Evolutionary conservation across 2,797 vertebrate species (phyloP).

Genomic region (Microhierax caerulescens): DNA sequence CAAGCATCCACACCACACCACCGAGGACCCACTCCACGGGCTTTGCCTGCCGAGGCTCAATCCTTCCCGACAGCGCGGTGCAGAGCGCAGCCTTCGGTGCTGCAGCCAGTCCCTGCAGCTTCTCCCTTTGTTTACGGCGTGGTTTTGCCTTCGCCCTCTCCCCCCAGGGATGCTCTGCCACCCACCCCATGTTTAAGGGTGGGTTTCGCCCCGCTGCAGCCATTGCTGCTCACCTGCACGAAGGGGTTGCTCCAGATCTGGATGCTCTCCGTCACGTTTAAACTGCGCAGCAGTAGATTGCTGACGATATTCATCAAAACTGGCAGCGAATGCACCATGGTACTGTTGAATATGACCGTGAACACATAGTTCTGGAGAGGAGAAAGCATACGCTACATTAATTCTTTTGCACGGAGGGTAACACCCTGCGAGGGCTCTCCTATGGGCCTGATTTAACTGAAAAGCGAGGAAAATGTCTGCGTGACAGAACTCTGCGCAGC

Average conservation of each 20-base stretch:
- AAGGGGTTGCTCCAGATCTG: constrained; percentile 92
- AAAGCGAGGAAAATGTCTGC: background rate
- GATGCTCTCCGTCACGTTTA: constrained; percentile 86
- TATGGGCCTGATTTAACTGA: background rate
- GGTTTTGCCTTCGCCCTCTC: no score
- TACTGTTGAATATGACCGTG: constrained; percentile 87
- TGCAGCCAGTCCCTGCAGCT: background rate
- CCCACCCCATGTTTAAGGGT: accelerated
- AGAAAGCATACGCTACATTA: background rate
- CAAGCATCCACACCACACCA: background rate
- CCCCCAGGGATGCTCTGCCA: background rate
- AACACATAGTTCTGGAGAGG: constrained; percentile 83
- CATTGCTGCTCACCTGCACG: constrained; percentile 82
- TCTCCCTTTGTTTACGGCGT: accelerated
- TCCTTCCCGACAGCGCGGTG: background rate
- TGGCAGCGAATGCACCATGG: constrained; percentile 90
- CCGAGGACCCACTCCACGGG: background rate
- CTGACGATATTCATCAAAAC: constrained; percentile 90
- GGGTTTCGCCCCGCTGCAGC: background rate
- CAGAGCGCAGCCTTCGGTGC: background rate
- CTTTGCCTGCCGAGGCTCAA: background rate
- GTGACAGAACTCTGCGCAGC: background rate
- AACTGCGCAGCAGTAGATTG: constrained; percentile 85
- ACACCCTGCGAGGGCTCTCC: background rate
- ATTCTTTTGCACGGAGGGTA: background rate